Evolutionary conservation across 2,113 vertebrate species (phyloP).

Genomic region (Trochalopteron elliotii): DNA sequence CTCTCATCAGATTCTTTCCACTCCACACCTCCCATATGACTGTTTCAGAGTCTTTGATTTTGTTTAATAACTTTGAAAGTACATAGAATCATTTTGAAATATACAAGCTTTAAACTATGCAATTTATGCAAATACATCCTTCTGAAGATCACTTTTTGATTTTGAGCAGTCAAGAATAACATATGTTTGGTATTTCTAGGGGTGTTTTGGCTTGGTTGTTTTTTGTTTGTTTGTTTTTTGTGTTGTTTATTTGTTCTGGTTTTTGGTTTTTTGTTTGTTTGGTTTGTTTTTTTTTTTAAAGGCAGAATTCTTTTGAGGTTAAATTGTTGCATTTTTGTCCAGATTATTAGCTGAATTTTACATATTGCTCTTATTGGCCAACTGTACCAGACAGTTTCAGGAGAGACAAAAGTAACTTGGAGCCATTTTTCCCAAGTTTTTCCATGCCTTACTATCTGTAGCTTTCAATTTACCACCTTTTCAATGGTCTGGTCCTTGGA

Average conservation of each 20-base stretch:
- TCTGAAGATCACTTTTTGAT: background rate
- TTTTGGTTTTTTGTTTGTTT: background rate
- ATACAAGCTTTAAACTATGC: background rate
- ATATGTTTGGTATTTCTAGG: background rate
- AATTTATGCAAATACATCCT: background rate
- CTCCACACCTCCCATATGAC: background rate
- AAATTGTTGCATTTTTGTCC: background rate
- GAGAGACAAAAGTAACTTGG: background rate
- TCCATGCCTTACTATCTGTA: background rate
- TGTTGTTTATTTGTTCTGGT: too few relatives aligned
- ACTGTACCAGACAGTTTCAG: background rate
- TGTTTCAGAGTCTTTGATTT: background rate
- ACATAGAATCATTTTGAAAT: background rate
- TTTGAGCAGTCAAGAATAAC: background rate
- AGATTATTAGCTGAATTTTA: background rate
- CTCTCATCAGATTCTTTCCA: background rate
- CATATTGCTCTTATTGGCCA: background rate
- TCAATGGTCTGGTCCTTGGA: background rate
- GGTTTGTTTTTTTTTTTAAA: background rate
- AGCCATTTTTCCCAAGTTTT: background rate
- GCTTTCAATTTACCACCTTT: background rate
- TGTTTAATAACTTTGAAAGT: background rate
- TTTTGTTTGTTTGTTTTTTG: too few relatives aligned
- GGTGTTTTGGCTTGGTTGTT: fast-evolving
- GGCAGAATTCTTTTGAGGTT: fast-evolving